phyloP scores from a whole-genome alignment of 2,797 vertebrate genomes.

The Pangasius macronema region DNA sequence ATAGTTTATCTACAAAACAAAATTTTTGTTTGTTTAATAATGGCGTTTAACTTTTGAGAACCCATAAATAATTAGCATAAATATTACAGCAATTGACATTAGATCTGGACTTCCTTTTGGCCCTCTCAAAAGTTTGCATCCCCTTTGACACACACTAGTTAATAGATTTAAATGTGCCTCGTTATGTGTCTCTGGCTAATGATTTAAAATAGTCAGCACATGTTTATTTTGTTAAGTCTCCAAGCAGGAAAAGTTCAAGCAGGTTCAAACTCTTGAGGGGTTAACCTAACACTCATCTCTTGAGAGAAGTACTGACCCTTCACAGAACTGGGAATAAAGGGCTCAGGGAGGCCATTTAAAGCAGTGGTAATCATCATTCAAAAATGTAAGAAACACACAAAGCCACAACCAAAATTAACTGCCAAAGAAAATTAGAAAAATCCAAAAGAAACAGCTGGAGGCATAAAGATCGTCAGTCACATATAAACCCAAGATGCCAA shows the following conservation, averaged over 20 bases:
- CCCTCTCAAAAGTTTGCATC: not conserved
- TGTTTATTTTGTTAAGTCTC: not conserved
- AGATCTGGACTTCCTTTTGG: not conserved
- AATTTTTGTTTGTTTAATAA: not conserved
- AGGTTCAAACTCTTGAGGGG: not conserved
- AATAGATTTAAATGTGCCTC: not conserved
- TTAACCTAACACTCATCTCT: not conserved
- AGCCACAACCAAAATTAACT: not conserved
- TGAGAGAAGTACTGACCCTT: not conserved
- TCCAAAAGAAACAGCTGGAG: not conserved
- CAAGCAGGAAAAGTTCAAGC: conserved; percentile 9
- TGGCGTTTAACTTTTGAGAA: not conserved
- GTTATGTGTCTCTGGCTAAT: not conserved
- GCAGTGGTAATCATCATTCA: not conserved
- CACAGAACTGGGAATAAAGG: not conserved
- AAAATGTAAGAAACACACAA: not conserved
- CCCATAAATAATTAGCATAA: not conserved
- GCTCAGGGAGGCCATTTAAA: not conserved
- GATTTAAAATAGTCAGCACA: not conserved
- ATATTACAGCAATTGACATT: not conserved
- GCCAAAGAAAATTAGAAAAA: not conserved
- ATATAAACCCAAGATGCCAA: not conserved
- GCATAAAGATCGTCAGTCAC: not conserved
- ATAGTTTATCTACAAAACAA: not conserved
- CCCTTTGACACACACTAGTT: not conserved